These are phyloP conservation scores for Pterocles orientalis DNA, from an alignment of 2,113 vertebrate species.

Conservation along the genomic window DNA sequence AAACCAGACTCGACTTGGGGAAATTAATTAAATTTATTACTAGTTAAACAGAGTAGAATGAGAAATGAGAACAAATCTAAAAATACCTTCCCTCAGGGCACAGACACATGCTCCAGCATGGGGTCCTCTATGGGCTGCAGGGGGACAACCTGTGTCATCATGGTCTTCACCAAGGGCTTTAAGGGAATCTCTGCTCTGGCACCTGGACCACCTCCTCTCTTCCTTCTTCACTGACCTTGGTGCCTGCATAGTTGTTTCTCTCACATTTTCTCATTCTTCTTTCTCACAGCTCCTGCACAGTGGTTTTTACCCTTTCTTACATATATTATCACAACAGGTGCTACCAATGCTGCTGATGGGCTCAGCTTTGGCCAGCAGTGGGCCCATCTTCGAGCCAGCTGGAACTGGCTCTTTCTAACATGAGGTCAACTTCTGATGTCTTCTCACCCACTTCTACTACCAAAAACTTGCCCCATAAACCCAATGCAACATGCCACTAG, in stretches of 20 bases:
- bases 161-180: neutral
- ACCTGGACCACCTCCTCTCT: neutral
- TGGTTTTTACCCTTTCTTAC: neutral
- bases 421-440: neutral
- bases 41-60: neutral
- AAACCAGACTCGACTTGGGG: neutral
- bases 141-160: neutral
- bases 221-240: neutral
- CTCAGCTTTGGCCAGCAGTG: neutral
- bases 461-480: neutral
- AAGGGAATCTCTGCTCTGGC: neutral
- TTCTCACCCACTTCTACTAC: neutral
- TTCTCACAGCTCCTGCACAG: neutral
- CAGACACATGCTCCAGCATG: neutral
- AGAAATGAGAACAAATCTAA: neutral
- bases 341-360: rapidly evolving
- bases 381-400: neutral
- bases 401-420: neutral
- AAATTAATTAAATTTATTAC: neutral
- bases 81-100: neutral
- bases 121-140: neutral
- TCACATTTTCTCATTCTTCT: neutral
- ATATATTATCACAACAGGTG: neutral
- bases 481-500: neutral
- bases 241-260: neutral